Evolutionary conservation across 2,797 vertebrate species (phyloP).

Genomic region (Chaunax sp.): DNA sequence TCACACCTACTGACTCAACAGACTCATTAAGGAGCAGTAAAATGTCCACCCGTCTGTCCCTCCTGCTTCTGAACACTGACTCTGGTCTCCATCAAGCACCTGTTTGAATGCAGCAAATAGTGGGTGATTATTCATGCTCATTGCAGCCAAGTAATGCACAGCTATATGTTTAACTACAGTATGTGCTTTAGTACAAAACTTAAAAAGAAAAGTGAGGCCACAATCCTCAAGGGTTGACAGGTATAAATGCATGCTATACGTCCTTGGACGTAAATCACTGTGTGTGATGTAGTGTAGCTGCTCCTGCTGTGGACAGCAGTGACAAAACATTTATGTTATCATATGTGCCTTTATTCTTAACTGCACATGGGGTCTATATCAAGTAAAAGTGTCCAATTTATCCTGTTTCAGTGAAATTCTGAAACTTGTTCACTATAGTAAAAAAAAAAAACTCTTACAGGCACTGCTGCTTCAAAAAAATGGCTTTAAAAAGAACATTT

Average conservation of each 20-base stretch:
- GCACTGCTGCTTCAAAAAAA: no score
- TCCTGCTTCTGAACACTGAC: constrained; percentile 38
- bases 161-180: no score
- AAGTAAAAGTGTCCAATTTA: constrained; percentile 1
- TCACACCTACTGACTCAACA: constrained; percentile 12
- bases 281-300: constrained; percentile 32
- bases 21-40: constrained; percentile 66
- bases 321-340: constrained; percentile 17
- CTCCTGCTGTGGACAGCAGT: constrained; percentile 23
- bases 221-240: constrained; percentile 28
- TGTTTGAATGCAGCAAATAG: constrained; percentile 41
- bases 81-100: constrained; percentile 64
- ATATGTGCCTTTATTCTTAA: constrained; percentile 2
- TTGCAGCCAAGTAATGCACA: no score
- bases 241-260: constrained; percentile 45
- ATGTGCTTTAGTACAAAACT: no score
- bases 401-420: no score
- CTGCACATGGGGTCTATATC: background rate
- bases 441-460: background rate
- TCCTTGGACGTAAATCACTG: constrained; percentile 40
- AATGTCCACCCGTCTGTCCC: constrained; percentile 46
- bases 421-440: background rate
- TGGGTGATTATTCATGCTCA: no score
- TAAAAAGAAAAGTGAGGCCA: no score
- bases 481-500: background rate